Base-by-base conservation (phyloP, 2,113 vertebrate genomes). In the Tor tambroides region DNA sequence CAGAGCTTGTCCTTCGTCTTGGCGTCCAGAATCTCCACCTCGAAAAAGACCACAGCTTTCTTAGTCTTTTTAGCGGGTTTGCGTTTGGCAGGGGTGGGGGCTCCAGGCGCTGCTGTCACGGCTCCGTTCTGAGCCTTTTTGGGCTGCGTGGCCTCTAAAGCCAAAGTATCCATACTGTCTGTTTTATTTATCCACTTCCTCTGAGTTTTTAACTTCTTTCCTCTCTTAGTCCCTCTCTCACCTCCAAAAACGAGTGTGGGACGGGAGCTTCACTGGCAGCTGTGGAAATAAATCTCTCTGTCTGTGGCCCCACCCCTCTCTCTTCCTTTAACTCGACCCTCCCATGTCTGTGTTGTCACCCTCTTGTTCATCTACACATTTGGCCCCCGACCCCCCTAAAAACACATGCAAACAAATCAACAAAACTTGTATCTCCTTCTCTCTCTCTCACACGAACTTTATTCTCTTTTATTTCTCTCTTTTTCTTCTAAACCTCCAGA, bases 11-110 rank as follows among this genome's bases (percentile, higher is more conserved):
- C 97, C 92, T 97, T 94, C 0, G 96, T 98, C 94, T 96, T 97
- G 71, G 96, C 97, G 0, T 98, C 97, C 95, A 98, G 94, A 89
- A 99, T 98, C 96, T 99, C 97, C 97, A 98, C 97, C 97, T 99
- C 97, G 23, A 99, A 98, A 92, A 98, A 99, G 90, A 99, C 96
- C 91, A 96, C 96, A 74, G 95, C 96, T 86, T 96, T 97, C 93
- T 98, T 98, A 93, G 94, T 51, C 91, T 97, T 98, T 93, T 95
- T 96, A 26, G 93, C 72, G 2, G 92, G 88, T 91, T 97, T 97
- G 35, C 95, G 95, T 91, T 93, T 95, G 83, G 17, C 23, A 0
- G 71, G 91, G 11, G 46, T 30, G 30, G 74, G 86, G 30, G 86
- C 5, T 0, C 43, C 43, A 11, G 90, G 78, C 0, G 76, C 6